A percentile compares a stretch with the other conserved stretches of the same genome.
These are phyloP conservation scores for Mastomys coucha DNA, from an alignment of 2,113 vertebrate species.

Conservation along the genomic window DNA sequence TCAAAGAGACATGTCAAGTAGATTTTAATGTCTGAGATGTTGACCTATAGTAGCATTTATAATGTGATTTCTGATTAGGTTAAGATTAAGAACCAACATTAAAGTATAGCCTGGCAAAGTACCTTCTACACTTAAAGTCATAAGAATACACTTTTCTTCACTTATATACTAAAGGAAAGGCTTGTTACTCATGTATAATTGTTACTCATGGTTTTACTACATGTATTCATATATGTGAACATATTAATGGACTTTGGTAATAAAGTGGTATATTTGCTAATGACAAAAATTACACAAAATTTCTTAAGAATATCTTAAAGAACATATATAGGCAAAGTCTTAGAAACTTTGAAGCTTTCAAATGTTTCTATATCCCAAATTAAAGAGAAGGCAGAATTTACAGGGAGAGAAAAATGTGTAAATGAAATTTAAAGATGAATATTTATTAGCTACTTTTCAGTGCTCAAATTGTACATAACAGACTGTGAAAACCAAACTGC, in stretches of 20 bases:
- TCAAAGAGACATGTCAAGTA: conserved; percentile 1
- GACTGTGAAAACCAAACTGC: background rate
- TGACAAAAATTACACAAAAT: background rate
- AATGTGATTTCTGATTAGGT: background rate
- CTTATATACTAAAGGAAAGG: background rate
- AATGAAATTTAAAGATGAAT: background rate
- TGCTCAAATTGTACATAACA: background rate
- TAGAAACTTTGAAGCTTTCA: background rate
- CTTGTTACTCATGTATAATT: background rate
- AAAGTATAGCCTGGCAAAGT: background rate
- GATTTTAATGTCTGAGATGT: background rate
- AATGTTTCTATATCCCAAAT: conserved; percentile 1
- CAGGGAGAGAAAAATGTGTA: background rate
- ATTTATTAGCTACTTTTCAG: background rate
- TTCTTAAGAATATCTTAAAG: background rate
- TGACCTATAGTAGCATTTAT: background rate
- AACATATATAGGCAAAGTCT: background rate
- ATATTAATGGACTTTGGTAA: background rate
- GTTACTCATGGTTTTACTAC: background rate
- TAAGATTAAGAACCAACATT: background rate
- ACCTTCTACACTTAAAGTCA: background rate
- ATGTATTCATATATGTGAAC: background rate
- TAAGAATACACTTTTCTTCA: background rate
- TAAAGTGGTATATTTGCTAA: background rate
- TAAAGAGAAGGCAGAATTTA: background rate